Evolutionary conservation across 2,797 vertebrate genomes (phyloP).

Genomic region (Sternotherus odoratus): DNA sequence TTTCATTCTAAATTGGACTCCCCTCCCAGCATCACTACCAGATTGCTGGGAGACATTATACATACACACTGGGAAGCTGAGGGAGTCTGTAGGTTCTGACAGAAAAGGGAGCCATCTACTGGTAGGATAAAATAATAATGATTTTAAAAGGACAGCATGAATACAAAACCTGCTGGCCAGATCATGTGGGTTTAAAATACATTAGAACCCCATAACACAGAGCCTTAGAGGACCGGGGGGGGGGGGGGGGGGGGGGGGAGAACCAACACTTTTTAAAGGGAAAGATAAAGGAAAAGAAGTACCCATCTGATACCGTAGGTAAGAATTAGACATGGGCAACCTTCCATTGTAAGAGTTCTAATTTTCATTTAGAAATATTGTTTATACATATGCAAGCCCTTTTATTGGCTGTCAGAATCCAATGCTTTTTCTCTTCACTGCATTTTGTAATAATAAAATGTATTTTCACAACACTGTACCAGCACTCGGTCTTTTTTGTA

Average conservation of each 20-base stretch:
- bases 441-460: conserved; percentile 40
- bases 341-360: not conserved
- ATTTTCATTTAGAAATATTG: not conserved
- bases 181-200: not conserved
- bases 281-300: not conserved
- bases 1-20: not conserved
- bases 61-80: fast-evolving
- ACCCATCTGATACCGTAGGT: not conserved
- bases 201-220: not conserved
- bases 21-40: fast-evolving
- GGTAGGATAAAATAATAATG: conserved; percentile 30
- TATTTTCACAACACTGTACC: conserved; percentile 11
- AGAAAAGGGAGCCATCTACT: conserved; percentile 64
- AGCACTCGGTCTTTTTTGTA: not conserved
- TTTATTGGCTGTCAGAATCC: not conserved
- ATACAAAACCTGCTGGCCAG: not conserved
- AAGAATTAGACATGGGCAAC: not conserved
- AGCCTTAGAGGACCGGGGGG: not conserved
- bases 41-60: not conserved
- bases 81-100: not conserved
- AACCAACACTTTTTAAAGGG: not conserved
- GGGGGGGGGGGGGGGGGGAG: not conserved
- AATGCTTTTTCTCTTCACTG: conserved; percentile 14
- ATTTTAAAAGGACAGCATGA: not conserved
- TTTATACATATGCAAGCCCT: not conserved